Evolutionary conservation across 2,888 invertebrate species (phyloP).

Genomic region (Mechanitis messenoides): DNA sequence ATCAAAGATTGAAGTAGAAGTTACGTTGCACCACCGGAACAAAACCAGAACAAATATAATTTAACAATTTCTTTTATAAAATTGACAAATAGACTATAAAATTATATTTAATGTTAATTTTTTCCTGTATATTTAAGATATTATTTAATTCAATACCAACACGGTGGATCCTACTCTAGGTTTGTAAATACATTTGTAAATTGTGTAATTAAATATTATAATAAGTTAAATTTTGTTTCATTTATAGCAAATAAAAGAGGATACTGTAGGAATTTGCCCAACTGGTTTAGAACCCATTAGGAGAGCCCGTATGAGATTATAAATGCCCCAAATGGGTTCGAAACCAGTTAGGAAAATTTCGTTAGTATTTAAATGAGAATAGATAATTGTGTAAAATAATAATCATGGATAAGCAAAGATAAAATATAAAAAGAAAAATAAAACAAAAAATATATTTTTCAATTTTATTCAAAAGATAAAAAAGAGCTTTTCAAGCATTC

Average conservation of each 20-base stretch:
- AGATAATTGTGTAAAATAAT: too few relatives aligned
- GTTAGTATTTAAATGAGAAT: too few relatives aligned
- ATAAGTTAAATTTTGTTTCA: conserved; percentile 18
- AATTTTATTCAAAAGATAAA: conserved; percentile 24
- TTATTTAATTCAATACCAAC: not conserved
- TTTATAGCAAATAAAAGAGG: conserved; percentile 11
- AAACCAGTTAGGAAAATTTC: too few relatives aligned
- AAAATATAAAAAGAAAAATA: not conserved
- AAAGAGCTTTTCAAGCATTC: conserved; percentile 32
- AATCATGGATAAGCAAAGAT: too few relatives aligned
- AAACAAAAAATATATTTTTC: conserved; percentile 16
- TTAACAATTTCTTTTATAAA: conserved; percentile 20
- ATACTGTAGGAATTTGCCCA: too few relatives aligned
- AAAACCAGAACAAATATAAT: conserved; percentile 29
- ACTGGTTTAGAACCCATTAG: too few relatives aligned
- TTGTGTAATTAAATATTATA: conserved; percentile 31
- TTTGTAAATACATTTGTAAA: conserved; percentile 37
- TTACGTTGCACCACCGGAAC: conserved; percentile 38
- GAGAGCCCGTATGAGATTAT: too few relatives aligned
- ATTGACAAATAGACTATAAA: conserved; percentile 13
- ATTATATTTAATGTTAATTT: conserved; percentile 1
- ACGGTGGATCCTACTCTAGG: conserved; percentile 8
- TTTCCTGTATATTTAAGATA: conserved; percentile 10
- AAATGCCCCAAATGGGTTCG: too few relatives aligned
- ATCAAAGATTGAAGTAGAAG: conserved; percentile 17